Evolutionary conservation across 2,113 vertebrate species (phyloP), one percentile per base, ranked within the genome.

Genomic region (Trachemys scripta): DNA sequence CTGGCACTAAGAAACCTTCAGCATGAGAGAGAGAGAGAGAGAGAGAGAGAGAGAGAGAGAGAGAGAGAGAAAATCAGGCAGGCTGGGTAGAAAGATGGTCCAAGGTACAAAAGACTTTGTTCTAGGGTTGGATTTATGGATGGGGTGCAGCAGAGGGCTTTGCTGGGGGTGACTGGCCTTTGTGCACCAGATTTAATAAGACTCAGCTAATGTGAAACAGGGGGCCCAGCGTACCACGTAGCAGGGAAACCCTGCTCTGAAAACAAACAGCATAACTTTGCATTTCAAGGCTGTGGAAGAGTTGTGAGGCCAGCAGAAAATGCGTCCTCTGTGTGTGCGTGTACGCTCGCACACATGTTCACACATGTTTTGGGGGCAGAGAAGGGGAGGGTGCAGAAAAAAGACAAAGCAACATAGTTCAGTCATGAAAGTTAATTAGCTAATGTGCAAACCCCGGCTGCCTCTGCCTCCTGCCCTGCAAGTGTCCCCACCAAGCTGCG

Each of bases 1-100:
- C 97, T 98, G 97, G 96, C 96, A 97, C 94, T 97, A 97, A 95
- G 94, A 98, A 97, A 96, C 95, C 97, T 97, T 95, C 97, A 92
- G 96, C 95, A 96, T 0, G 12, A 83, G 90, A 97, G 95, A 95
- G 95, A 75, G 96, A 84, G 96, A 75, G 96, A 84, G 96, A 42
- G 94, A 83, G 94, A 93, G 94, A 95, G n/a, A n/a, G n/a, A n/a
- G n/a, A n/a, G n/a, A n/a, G n/a, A n/a, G n/a, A 95, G 95, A 75
- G 96, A 84, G 96, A 42, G 94, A 83, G 94, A 93, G 94, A 95
- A 88, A 95, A 97, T 92, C 80, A 92, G 96, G 96, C 96, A 97
- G 96, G 96, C 97, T 97, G 97, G 97, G 92, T 97, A 97, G 95
- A 97, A 97, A 96, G 95, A 96, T 96, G 96, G 96, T 94, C 90